These are phyloP conservation scores for Dicentrarchus labrax DNA, from an alignment of 2,113 vertebrate species.

Conservation along the genomic window DNA sequence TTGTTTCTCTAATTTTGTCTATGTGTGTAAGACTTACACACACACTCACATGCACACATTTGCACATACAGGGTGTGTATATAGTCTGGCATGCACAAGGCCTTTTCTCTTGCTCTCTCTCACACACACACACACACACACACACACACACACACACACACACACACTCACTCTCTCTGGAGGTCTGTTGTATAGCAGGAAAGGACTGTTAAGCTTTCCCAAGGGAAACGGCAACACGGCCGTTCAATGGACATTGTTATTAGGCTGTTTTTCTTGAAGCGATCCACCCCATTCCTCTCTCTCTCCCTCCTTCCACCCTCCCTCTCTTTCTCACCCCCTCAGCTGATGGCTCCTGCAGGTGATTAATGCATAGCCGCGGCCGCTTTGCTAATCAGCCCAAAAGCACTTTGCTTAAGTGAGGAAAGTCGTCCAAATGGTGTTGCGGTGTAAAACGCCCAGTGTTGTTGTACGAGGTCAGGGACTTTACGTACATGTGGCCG, in stretches of 20 bases:
- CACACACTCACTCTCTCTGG: constrained; percentile 20
- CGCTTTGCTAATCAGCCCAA: constrained; percentile 63
- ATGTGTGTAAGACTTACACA: not conserved
- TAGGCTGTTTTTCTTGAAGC: constrained; percentile 62
- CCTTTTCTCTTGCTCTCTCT: not conserved
- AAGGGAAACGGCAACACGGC: constrained; percentile 59
- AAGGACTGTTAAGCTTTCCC: constrained; percentile 70
- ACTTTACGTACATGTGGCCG: not conserved
- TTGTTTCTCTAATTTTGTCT: no score
- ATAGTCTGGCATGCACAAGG: not conserved
- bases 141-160: constrained; percentile 31
- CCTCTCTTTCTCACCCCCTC: constrained; percentile 10
- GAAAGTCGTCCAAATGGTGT: constrained; percentile 49
- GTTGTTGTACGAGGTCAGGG: constrained; percentile 36
- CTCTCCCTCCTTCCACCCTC: not conserved
- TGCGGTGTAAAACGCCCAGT: constrained; percentile 3
- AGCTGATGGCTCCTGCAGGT: constrained; percentile 57
- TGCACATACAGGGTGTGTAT: not conserved
- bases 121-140: constrained; percentile 2
- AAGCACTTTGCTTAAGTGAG: constrained; percentile 66
- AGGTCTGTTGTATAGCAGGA: constrained; percentile 68
- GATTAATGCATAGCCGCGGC: constrained; percentile 58
- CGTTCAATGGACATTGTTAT: constrained; percentile 78
- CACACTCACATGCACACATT: not conserved
- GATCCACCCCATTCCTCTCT: constrained; percentile 39